phyloP scores from a whole-genome alignment of 2,113 vertebrate species.

The Myanophis thanlyinensis region DNA sequence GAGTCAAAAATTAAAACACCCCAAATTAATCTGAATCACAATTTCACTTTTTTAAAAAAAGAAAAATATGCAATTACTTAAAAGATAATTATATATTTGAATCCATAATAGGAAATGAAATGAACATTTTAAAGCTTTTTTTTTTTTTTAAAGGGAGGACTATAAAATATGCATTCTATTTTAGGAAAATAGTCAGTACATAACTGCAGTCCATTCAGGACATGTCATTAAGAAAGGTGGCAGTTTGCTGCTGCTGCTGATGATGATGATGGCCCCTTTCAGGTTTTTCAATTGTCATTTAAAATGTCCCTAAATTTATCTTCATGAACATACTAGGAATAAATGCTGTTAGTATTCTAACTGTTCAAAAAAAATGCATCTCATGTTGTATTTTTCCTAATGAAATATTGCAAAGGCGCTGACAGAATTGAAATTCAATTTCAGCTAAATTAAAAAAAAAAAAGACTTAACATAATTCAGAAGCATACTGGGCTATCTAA shows the following conservation, averaged over 20 bases:
- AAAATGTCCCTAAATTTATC: not conserved
- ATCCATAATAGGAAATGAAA: constrained; percentile 27
- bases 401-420: not conserved
- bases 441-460: not conserved
- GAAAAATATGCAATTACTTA: not conserved
- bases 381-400: not conserved
- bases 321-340: not conserved
- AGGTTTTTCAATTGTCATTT: not conserved
- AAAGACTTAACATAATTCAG: not conserved
- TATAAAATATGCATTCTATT: constrained; percentile 24
- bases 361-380: not conserved
- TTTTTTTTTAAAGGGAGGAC: not conserved
- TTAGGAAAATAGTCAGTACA: constrained; percentile 32
- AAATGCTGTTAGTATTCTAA: not conserved
- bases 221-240: not conserved
- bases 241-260: no score
- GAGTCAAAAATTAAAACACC: constrained; percentile 34
- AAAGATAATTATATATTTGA: not conserved
- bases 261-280: not conserved
- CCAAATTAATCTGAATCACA: constrained; percentile 11
- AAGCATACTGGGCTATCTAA: not conserved
- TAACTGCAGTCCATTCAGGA: not conserved
- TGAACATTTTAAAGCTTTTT: not conserved
- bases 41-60: not conserved
- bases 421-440: not conserved